phyloP scores from a whole-genome alignment of 1,140 invertebrate species.

The Apis laboriosa region DNA sequence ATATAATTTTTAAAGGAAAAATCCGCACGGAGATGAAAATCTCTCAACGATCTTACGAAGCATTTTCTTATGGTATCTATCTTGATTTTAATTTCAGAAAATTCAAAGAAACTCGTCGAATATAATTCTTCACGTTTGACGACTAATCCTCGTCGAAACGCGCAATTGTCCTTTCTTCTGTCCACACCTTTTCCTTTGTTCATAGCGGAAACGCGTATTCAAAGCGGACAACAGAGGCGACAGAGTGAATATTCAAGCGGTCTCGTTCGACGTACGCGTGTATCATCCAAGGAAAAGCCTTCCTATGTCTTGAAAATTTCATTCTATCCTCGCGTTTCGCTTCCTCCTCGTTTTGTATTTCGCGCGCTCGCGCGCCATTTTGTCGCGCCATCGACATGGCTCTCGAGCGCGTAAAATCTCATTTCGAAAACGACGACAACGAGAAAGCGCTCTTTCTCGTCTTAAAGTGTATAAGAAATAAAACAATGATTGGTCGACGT shows the following conservation, averaged over 20 bases:
- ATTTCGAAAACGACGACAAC: neutral
- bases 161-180: neutral
- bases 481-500: neutral
- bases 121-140: conserved; percentile 7
- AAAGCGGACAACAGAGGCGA: conserved; percentile 11
- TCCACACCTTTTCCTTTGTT: neutral
- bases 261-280: neutral
- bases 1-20: too few species aligned
- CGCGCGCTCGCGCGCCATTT: neutral
- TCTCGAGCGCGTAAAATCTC: neutral
- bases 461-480: neutral
- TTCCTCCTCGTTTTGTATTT: neutral
- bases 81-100: neutral
- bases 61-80: neutral
- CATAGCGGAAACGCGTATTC: neutral
- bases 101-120: too few species aligned
- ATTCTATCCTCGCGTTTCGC: neutral
- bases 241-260: conserved; percentile 31
- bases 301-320: conserved; percentile 23
- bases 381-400: neutral
- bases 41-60: neutral
- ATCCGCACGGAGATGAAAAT: neutral
- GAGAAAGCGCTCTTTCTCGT: neutral
- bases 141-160: conserved; percentile 16
- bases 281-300: neutral